These are phyloP conservation scores for Papilio demoleus DNA, from an alignment of 2,888 invertebrate species.

Conservation along the genomic window DNA sequence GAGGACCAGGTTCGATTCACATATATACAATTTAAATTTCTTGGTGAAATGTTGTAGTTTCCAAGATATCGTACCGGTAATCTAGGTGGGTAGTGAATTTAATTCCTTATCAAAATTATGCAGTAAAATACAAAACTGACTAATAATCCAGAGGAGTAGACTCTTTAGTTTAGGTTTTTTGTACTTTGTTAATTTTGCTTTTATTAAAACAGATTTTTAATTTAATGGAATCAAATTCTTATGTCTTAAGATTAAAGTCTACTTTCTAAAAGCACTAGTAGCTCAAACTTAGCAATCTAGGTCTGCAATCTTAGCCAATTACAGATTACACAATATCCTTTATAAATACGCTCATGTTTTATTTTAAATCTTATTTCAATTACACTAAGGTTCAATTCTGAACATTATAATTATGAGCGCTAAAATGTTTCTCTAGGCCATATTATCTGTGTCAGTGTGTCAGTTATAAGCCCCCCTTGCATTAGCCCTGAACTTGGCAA, in stretches of 20 bases:
- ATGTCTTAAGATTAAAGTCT: too few species aligned
- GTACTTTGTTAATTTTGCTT: too few species aligned
- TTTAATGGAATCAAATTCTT: too few species aligned
- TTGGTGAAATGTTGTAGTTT: too few species aligned
- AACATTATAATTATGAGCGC: constrained; percentile 30
- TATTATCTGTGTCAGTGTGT: constrained; percentile 52
- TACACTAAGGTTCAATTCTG: constrained; percentile 13
- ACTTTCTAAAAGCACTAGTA: not conserved
- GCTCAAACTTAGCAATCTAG: not conserved
- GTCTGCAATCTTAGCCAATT: constrained; percentile 23
- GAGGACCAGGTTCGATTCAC: not conserved
- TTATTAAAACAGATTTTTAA: too few species aligned
- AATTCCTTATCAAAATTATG: too few species aligned
- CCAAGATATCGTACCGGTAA: too few species aligned
- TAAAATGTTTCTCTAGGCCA: constrained; percentile 50
- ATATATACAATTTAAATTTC: too few species aligned
- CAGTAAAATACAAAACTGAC: too few species aligned
- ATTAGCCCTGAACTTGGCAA: constrained; percentile 75
- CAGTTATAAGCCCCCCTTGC: constrained; percentile 53
- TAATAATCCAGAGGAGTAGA: too few species aligned
- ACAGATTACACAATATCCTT: constrained; percentile 29
- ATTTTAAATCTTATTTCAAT: not conserved
- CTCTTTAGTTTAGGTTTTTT: too few species aligned
- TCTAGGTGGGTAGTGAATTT: too few species aligned
- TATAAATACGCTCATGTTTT: not conserved